phyloP scores from a whole-genome alignment of 1,140 invertebrate species.

The Bombus sylvicola region DNA sequence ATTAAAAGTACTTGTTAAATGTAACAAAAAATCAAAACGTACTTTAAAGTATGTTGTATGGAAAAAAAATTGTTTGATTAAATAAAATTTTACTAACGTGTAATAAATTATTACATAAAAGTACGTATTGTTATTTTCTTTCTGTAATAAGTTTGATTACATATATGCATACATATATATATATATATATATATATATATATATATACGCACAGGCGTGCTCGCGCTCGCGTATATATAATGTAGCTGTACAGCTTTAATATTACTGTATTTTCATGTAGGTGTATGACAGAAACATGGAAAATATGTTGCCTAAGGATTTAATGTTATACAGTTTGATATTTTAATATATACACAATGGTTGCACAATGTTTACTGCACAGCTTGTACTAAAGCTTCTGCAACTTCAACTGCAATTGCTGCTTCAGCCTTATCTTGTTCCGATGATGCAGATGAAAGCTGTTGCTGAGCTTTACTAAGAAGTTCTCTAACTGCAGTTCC shows the following conservation, averaged over 20 bases:
- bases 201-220: too few species aligned
- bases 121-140: slow-evolving; percentile 20
- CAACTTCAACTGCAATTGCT: slow-evolving; percentile 96
- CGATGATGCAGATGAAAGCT: slow-evolving; percentile 89
- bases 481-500: slow-evolving; percentile 90
- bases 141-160: background rate
- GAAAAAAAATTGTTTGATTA: slow-evolving; percentile 43
- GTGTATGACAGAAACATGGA: slow-evolving; percentile 26
- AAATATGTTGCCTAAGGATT: slow-evolving; percentile 44
- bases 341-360: slow-evolving; percentile 33
- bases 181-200: background rate
- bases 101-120: slow-evolving; percentile 53
- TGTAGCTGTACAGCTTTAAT: slow-evolving; percentile 54
- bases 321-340: slow-evolving; percentile 20
- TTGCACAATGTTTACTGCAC: slow-evolving; percentile 83
- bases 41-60: slow-evolving; percentile 61
- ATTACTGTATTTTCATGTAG: slow-evolving; percentile 45
- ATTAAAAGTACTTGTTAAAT: slow-evolving; percentile 60
- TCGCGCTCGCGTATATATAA: background rate
- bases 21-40: slow-evolving; percentile 56
- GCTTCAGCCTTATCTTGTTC: slow-evolving; percentile 96
- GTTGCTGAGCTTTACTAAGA: slow-evolving; percentile 92
- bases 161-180: background rate
- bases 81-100: slow-evolving; percentile 50
- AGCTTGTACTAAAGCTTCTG: slow-evolving; percentile 95